Percentiles rank a stretch among this genome's conserved stretches.
phyloP scores from a whole-genome alignment of 1,140 invertebrate species.

The Cydia fagiglandana region DNA sequence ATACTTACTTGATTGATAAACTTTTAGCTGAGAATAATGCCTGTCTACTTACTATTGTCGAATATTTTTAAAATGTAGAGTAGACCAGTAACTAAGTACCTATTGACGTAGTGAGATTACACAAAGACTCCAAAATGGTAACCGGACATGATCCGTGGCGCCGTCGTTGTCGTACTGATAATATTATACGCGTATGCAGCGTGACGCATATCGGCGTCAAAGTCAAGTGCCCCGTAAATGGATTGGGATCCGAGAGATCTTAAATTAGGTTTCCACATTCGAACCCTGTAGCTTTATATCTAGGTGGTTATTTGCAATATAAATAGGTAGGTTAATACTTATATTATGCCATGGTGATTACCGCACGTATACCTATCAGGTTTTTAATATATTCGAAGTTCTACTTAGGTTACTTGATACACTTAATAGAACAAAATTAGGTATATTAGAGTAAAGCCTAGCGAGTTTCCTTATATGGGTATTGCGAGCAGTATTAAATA shows the following conservation, averaged over 20 bases:
- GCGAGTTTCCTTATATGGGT: neutral
- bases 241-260: conserved; percentile 25
- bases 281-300: neutral
- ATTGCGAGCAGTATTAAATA: neutral
- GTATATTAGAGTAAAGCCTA: neutral
- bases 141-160: neutral
- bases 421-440: neutral
- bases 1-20: neutral
- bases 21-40: neutral
- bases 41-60: neutral
- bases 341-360: neutral
- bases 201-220: conserved; percentile 40
- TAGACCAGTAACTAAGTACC: neutral
- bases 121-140: neutral
- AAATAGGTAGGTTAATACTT: no score
- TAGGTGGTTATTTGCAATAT: neutral
- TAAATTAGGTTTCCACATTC: neutral
- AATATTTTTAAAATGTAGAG: no score
- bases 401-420: neutral
- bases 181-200: conserved; percentile 11
- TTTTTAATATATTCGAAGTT: neutral
- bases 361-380: neutral
- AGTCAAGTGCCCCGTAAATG: conserved; percentile 62
- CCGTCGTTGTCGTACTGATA: neutral
- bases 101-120: neutral